Percentiles rank a stretch among this genome's conserved stretches.
These are phyloP conservation scores for Meloidogyne chitwoodi DNA, from an alignment of 1,140 invertebrate species.

Conservation along the genomic window DNA sequence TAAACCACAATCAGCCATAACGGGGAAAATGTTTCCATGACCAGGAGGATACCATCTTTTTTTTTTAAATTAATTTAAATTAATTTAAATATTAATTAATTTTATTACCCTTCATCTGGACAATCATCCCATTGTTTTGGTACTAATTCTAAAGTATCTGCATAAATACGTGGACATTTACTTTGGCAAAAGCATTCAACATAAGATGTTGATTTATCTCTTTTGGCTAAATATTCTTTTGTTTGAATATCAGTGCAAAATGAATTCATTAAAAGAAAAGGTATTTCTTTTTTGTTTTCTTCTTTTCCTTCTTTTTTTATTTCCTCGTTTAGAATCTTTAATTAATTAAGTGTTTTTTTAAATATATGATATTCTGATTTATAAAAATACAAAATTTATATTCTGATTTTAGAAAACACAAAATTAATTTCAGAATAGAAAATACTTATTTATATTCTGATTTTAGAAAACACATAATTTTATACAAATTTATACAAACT, in stretches of 20 bases:
- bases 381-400: too few relatives aligned
- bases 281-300: slow-evolving; percentile 85
- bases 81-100: not conserved
- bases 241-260: slow-evolving; percentile 98
- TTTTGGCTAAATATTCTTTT: slow-evolving; percentile 66
- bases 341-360: too few relatives aligned
- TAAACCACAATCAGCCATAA: slow-evolving; percentile 87
- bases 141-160: slow-evolving; percentile 45
- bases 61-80: not conserved
- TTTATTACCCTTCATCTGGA: slow-evolving; percentile 39
- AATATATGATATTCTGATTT: too few relatives aligned
- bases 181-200: slow-evolving; percentile 32
- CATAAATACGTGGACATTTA: slow-evolving; percentile 52
- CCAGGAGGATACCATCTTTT: slow-evolving; percentile 94
- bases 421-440: too few relatives aligned
- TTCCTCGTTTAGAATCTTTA: not conserved
- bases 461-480: too few relatives aligned
- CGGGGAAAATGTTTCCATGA: slow-evolving; percentile 96
- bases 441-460: too few relatives aligned
- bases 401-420: too few relatives aligned
- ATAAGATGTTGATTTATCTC: not conserved
- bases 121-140: slow-evolving; percentile 24
- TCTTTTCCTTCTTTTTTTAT: slow-evolving; percentile 72
- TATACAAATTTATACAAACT: too few relatives aligned
- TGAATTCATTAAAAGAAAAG: slow-evolving; percentile 95